Evolutionary conservation across 2,888 invertebrate genomes (phyloP).

Genomic region (Dusona sp.): DNA sequence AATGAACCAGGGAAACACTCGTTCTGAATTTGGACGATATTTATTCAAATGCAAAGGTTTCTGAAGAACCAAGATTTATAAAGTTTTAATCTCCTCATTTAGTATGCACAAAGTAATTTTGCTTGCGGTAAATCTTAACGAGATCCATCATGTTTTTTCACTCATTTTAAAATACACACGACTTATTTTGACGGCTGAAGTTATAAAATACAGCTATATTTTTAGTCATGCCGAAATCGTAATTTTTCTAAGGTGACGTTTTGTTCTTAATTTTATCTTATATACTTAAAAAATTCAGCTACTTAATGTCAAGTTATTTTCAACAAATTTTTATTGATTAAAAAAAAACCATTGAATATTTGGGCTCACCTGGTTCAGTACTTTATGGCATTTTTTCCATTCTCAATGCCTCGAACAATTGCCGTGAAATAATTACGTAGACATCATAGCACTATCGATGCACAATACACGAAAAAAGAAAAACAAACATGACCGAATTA

Average conservation of each 20-base stretch:
- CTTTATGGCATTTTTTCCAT: background rate
- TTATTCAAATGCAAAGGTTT: background rate
- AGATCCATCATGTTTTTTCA: background rate
- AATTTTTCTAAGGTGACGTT: background rate
- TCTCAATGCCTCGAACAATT: background rate
- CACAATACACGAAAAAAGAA: background rate
- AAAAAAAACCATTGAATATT: background rate
- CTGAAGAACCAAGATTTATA: background rate
- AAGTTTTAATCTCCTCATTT: background rate
- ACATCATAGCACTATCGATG: background rate
- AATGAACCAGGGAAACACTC: background rate
- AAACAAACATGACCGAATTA: background rate
- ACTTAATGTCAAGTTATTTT: background rate
- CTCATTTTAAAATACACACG: background rate
- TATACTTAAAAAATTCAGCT: background rate
- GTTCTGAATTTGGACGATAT: background rate
- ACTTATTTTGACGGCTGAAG: background rate
- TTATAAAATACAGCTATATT: background rate
- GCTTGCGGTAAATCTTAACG: background rate
- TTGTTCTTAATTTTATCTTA: background rate
- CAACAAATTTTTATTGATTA: background rate
- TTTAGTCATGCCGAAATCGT: background rate
- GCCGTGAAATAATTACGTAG: background rate
- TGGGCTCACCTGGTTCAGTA: background rate
- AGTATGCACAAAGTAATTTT: background rate